Conservation (phyloP, 2,113 vertebrate genomes). For the Embiotoca jacksoni region DNA sequence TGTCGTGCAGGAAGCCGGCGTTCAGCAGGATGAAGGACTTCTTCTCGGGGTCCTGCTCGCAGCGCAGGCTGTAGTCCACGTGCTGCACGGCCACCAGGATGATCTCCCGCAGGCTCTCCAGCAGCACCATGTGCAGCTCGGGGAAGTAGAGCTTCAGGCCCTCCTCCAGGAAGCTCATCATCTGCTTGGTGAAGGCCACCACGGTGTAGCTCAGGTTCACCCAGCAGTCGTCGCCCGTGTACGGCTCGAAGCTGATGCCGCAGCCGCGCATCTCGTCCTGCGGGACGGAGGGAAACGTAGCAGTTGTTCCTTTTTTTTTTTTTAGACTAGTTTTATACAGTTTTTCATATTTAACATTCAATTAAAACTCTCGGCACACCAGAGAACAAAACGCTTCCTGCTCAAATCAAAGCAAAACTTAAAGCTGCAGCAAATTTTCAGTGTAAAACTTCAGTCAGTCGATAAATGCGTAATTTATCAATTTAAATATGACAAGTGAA, state of each 20-base stretch:
- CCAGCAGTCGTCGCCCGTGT: constrained; percentile 98
- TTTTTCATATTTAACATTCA: too few species aligned
- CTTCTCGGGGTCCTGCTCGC: constrained; percentile 96
- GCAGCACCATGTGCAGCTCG: constrained; percentile 96
- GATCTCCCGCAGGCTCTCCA: constrained; percentile 96
- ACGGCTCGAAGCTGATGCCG: constrained; percentile 92
- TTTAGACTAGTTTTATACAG: too few species aligned
- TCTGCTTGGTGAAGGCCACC: constrained; percentile 98
- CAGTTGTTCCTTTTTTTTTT: too few species aligned
- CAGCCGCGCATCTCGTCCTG: constrained; percentile 94
- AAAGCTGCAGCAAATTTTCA: too few species aligned
- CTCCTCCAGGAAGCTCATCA: constrained; percentile 97
- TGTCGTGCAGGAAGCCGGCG: constrained; percentile 94
- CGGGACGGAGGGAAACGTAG: not conserved
- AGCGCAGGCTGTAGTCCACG: constrained; percentile 97
- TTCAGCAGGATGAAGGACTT: constrained; percentile 95
- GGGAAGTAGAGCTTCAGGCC: constrained; percentile 96
- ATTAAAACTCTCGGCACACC: too few species aligned
- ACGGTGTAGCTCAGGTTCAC: constrained; percentile 98
- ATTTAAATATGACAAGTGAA: too few species aligned
- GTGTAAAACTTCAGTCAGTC: too few species aligned
- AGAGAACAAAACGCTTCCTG: too few species aligned
- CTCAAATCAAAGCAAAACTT: too few species aligned
- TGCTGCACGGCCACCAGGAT: constrained; percentile 97
- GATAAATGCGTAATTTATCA: too few species aligned